Conservation (phyloP, 2,113 vertebrate species). For the Eulemur macaco region DNA sequence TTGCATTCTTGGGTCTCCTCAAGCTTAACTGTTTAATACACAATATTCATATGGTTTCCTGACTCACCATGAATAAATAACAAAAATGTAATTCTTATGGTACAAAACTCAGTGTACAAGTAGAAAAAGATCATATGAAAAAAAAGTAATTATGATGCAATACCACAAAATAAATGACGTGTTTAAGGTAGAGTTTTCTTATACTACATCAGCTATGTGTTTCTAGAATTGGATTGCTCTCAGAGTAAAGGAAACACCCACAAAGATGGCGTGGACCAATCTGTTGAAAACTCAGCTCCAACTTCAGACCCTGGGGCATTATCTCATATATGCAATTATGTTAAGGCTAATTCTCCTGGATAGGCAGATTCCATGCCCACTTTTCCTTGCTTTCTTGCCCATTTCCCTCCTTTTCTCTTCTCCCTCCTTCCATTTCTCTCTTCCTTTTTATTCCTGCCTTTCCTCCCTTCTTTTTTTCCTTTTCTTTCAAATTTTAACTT, state of each 20-base stretch:
- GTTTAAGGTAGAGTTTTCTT: slow-evolving; percentile 38
- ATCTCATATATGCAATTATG: neutral
- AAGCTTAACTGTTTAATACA: neutral
- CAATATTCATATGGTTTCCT: neutral
- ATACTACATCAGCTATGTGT: neutral
- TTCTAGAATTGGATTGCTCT: slow-evolving; percentile 29
- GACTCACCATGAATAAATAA: neutral
- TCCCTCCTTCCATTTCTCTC: neutral
- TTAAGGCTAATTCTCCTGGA: neutral
- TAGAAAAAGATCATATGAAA: neutral
- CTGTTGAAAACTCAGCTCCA: neutral
- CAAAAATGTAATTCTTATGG: neutral
- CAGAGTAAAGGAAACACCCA: neutral
- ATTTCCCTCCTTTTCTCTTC: neutral
- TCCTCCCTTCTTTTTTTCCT: too few species aligned
- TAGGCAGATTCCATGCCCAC: neutral
- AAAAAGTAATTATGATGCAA: neutral
- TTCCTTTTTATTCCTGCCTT: neutral
- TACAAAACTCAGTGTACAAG: neutral
- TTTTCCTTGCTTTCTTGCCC: neutral
- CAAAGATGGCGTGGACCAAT: neutral
- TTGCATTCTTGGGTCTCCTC: neutral
- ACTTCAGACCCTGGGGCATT: neutral
- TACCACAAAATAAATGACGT: neutral
- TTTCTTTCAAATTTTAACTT: neutral